Conservation (phyloP, 2,113 vertebrate genomes). For the Tapirus terrestris region DNA sequence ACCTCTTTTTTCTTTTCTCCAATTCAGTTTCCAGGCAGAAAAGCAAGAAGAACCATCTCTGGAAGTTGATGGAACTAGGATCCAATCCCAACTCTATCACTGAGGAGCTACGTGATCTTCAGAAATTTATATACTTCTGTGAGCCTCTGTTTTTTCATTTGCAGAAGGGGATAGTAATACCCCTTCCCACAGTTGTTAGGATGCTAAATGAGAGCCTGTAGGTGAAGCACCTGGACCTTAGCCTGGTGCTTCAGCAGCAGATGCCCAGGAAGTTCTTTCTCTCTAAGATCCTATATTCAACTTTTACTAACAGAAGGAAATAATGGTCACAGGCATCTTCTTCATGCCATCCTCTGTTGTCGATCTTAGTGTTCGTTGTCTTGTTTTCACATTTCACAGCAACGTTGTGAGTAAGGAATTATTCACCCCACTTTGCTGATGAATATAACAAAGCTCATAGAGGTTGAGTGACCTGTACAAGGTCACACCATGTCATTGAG, state of each 20-base stretch:
- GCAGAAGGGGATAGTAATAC: not conserved
- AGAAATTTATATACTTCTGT: not conserved
- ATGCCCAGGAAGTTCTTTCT: too few relatives aligned
- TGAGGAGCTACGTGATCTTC: not conserved
- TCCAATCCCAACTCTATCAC: not conserved
- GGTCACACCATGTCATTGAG: not conserved
- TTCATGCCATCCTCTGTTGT: not conserved
- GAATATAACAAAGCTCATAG: not conserved
- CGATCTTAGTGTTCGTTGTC: not conserved
- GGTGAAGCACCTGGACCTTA: not conserved
- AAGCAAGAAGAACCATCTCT: not conserved
- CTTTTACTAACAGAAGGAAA: not conserved
- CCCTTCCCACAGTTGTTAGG: not conserved
- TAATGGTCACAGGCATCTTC: not conserved
- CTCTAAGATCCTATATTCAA: not conserved
- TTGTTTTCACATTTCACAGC: not conserved
- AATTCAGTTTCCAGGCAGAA: not conserved
- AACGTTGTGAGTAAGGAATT: not conserved
- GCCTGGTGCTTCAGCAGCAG: not conserved
- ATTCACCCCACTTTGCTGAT: not conserved
- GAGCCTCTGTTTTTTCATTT: not conserved
- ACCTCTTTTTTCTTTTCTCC: not conserved
- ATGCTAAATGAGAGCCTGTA: not conserved
- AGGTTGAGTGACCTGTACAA: not conserved
- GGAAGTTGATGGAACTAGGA: not conserved